Conservation (phyloP, 2,888 invertebrate genomes). For the Empis livida region DNA sequence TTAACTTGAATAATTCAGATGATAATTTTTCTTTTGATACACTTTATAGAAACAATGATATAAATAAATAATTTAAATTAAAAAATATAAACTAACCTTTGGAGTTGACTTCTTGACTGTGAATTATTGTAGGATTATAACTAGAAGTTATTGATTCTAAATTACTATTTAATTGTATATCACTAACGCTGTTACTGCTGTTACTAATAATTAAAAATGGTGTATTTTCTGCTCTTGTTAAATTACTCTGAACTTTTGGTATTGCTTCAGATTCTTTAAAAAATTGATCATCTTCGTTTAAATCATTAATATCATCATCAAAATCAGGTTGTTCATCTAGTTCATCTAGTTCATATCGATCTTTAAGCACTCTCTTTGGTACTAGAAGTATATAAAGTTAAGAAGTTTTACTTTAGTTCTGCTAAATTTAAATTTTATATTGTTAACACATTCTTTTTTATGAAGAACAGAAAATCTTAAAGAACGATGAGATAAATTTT, state of each 20-base stretch:
- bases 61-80: background rate
- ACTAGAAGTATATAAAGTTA: conserved; percentile 43
- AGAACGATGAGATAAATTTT: no score
- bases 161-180: background rate
- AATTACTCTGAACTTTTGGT: conserved; percentile 36
- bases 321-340: conserved; percentile 56
- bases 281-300: conserved; percentile 42
- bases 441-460: no score
- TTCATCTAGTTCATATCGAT: conserved; percentile 68
- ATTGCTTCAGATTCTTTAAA: conserved; percentile 45
- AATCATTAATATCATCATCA: conserved; percentile 40
- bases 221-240: conserved; percentile 20
- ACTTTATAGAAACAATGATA: no score
- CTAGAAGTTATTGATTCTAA: conserved; percentile 10
- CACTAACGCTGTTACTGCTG: background rate
- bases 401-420: background rate
- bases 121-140: conserved; percentile 31
- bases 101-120: conserved; percentile 28
- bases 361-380: conserved; percentile 69
- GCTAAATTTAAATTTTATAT: no score
- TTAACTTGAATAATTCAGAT: no score
- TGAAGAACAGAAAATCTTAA: no score
- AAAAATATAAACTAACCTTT: conserved; percentile 25
- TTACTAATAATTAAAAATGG: conserved; percentile 11
- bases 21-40: no score